A percentile compares a stretch with the other conserved stretches of the same genome.
Conservation (phyloP, 2,888 invertebrate genomes). For the Chouioia cunea region DNA sequence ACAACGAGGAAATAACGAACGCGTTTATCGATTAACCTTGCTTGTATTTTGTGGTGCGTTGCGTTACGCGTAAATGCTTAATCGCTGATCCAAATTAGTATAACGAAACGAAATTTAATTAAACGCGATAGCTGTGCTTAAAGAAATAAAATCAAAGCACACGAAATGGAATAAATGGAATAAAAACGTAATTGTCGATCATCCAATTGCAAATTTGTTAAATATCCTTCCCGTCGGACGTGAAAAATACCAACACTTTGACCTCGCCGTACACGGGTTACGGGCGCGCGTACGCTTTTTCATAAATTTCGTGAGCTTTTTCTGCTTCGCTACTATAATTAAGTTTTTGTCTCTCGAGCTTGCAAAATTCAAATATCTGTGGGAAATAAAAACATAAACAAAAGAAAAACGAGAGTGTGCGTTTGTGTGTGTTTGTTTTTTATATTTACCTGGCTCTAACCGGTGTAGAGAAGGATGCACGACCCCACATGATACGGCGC, state of each 20-base stretch:
- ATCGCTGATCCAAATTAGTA: too few relatives aligned
- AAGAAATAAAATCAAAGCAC: too few relatives aligned
- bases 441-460: slow-evolving; percentile 76
- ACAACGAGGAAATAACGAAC: not conserved
- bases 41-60: too few relatives aligned
- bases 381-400: too few relatives aligned
- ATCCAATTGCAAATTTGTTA: not conserved
- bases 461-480: slow-evolving; percentile 89
- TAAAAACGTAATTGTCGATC: too few relatives aligned
- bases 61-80: too few relatives aligned
- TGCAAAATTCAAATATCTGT: slow-evolving; percentile 32
- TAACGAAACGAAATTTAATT: too few relatives aligned
- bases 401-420: slow-evolving; percentile 1
- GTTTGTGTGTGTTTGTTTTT: not conserved
- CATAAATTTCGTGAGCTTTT: slow-evolving; percentile 43
- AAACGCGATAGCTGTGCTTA: too few relatives aligned
- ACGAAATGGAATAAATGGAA: too few relatives aligned
- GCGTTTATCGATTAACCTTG: too few relatives aligned
- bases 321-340: slow-evolving; percentile 20
- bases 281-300: slow-evolving; percentile 19
- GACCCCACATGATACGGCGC: slow-evolving; percentile 90
- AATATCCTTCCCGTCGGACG: not conserved
- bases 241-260: not conserved
- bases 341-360: slow-evolving; percentile 15
- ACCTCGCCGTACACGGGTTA: not conserved